phyloP scores from a whole-genome alignment of 2,797 vertebrate genomes.

The Spinibarbus caldwelli region DNA sequence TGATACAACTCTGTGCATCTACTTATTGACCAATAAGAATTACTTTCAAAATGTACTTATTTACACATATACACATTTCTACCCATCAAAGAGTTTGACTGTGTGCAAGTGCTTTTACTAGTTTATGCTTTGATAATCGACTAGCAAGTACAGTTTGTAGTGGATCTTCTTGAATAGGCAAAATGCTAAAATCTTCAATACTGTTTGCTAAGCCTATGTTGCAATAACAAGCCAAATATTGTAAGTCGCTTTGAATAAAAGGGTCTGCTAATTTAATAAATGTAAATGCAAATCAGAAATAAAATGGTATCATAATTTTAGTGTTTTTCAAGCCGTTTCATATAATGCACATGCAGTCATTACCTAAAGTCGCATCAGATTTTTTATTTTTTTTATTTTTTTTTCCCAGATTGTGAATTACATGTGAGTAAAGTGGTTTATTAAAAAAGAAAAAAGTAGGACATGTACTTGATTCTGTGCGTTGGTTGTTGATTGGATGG shows the following conservation, averaged over 20 bases:
- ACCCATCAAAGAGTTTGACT: neutral
- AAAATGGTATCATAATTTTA: neutral
- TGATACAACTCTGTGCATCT: too few relatives aligned
- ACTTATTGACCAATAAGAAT: neutral
- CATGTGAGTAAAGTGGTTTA: neutral
- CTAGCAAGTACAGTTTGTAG: neutral
- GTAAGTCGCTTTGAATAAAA: neutral
- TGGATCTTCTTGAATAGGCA: neutral
- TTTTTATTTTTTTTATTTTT: too few relatives aligned
- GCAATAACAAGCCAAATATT: neutral
- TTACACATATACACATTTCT: neutral
- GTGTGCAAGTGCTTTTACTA: neutral
- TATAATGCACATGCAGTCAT: neutral
- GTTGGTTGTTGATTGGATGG: neutral
- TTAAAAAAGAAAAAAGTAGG: neutral
- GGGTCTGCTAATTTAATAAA: neutral
- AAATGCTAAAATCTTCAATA: too few relatives aligned
- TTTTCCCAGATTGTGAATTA: neutral
- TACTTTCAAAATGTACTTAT: neutral
- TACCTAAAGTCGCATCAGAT: neutral
- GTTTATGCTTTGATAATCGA: neutral
- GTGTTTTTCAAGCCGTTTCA: neutral
- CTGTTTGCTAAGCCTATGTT: too few relatives aligned
- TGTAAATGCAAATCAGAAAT: neutral
- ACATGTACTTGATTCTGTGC: neutral